These are phyloP conservation scores for Cyclopterus lumpus DNA, from an alignment of 2,797 vertebrate genomes.

Conservation along the genomic window DNA sequence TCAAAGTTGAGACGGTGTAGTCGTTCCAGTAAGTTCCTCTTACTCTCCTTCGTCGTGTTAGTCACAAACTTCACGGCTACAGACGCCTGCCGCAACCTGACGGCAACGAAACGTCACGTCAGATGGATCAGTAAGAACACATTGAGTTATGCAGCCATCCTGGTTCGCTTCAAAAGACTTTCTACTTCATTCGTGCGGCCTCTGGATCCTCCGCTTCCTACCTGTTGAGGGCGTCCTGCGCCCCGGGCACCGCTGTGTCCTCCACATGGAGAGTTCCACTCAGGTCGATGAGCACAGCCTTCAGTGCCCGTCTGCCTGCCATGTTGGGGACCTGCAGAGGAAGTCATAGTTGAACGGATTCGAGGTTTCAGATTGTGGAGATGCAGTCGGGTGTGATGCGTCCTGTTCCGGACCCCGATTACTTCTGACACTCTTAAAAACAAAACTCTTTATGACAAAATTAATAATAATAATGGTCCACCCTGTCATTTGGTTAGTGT, in stretches of 20 bases:
- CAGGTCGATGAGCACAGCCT: conserved; percentile 95
- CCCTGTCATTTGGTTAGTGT: neutral
- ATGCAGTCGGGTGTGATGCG: neutral
- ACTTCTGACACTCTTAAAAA: neutral
- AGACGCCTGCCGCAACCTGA: conserved; percentile 86
- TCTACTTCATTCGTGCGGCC: neutral
- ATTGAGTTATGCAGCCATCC: neutral
- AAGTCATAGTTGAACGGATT: neutral
- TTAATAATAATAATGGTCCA: neutral
- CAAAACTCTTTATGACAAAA: too few species aligned
- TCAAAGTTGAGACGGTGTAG: conserved; percentile 88
- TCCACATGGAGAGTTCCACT: conserved; percentile 95
- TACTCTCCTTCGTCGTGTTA: conserved; percentile 97
- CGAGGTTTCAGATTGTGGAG: neutral
- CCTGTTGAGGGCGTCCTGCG: conserved; percentile 93
- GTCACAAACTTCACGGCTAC: conserved; percentile 93
- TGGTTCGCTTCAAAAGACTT: neutral
- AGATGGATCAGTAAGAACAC: neutral
- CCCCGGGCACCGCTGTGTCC: conserved; percentile 91
- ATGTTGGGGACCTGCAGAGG: conserved; percentile 73
- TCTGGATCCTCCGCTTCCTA: conserved; percentile 53
- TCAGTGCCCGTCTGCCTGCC: conserved; percentile 86
- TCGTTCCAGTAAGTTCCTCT: conserved; percentile 87
- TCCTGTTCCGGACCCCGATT: neutral
- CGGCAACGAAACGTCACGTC: neutral